phyloP scores from a whole-genome alignment of 2,113 vertebrate species.

The Rhizomys pruinosus region DNA sequence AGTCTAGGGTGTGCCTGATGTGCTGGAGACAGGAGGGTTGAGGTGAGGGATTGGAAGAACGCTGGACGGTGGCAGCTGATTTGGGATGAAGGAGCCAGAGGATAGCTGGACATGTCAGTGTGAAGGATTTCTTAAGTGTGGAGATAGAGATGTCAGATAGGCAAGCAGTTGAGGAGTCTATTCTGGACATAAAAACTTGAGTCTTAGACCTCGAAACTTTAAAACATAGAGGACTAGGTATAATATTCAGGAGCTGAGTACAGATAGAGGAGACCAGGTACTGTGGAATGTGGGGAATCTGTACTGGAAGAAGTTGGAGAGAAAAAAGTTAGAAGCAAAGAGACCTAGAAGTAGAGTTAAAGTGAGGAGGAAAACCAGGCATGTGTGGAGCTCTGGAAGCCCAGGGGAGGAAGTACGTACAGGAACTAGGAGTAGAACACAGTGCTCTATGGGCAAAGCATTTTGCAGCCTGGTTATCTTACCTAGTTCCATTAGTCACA shows the following conservation, averaged over 20 bases:
- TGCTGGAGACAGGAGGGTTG: not conserved
- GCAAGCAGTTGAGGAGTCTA: not conserved
- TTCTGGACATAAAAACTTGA: not conserved
- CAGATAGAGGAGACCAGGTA: not conserved
- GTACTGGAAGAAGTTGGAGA: not conserved
- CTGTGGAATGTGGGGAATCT: not conserved
- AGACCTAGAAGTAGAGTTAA: not conserved
- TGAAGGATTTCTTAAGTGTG: not conserved
- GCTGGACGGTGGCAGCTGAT: not conserved
- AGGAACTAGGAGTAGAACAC: not conserved
- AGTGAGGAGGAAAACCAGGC: not conserved
- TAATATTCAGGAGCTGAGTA: not conserved
- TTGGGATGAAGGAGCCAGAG: not conserved
- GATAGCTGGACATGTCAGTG: not conserved
- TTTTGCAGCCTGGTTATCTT: not conserved
- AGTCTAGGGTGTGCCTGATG: no score
- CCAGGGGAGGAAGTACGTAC: not conserved
- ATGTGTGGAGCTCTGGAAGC: accelerated
- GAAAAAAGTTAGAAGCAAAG: not conserved
- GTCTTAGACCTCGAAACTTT: not conserved
- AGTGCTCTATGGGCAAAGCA: not conserved
- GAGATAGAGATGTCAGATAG: not conserved
- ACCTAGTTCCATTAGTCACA: not conserved
- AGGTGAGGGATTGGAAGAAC: not conserved
- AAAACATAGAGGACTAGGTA: not conserved